These are phyloP conservation scores for Zaprionus inermis DNA, from an alignment of 1,140 invertebrate genomes.

Conservation along the genomic window DNA sequence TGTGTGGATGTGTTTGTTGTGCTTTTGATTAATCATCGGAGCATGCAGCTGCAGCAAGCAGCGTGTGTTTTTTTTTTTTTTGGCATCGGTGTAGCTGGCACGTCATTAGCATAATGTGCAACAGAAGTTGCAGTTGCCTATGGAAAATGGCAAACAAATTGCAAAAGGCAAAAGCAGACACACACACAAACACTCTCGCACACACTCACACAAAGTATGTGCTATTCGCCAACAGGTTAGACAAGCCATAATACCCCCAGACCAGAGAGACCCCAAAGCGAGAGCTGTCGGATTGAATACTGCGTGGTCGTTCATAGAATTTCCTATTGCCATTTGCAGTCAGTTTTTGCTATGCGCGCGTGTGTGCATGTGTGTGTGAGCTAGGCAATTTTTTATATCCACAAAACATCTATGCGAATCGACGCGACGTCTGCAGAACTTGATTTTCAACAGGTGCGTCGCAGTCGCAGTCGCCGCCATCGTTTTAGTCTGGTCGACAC, in stretches of 20 bases:
- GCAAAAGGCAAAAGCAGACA: conserved; percentile 47
- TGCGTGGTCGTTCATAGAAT: conserved; percentile 57
- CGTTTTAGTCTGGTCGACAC: conserved; percentile 47
- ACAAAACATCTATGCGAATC: conserved; percentile 47
- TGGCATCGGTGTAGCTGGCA: conserved; percentile 41
- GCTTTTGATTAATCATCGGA: conserved; percentile 73
- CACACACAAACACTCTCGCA: neutral
- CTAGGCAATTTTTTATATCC: conserved; percentile 24
- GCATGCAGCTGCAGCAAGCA: conserved; percentile 46
- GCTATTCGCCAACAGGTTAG: conserved; percentile 57
- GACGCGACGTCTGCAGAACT: conserved; percentile 64
- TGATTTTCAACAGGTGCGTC: conserved; percentile 77
- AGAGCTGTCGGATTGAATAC: conserved; percentile 28
- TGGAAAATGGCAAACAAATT: conserved; percentile 76
- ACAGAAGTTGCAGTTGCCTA: conserved; percentile 62
- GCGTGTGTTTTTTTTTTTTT: conserved; percentile 20
- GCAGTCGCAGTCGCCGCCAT: neutral
- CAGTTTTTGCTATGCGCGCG: conserved; percentile 12
- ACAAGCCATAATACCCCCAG: conserved; percentile 30
- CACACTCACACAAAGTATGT: neutral
- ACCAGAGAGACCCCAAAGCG: neutral
- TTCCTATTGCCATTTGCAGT: conserved; percentile 55
- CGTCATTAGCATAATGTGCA: conserved; percentile 79
- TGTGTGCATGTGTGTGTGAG: conserved; percentile 22
- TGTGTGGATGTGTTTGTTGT: conserved; percentile 33